phyloP scores from a whole-genome alignment of 2,888 invertebrate genomes.

The Pyrrhosoma nymphula region DNA sequence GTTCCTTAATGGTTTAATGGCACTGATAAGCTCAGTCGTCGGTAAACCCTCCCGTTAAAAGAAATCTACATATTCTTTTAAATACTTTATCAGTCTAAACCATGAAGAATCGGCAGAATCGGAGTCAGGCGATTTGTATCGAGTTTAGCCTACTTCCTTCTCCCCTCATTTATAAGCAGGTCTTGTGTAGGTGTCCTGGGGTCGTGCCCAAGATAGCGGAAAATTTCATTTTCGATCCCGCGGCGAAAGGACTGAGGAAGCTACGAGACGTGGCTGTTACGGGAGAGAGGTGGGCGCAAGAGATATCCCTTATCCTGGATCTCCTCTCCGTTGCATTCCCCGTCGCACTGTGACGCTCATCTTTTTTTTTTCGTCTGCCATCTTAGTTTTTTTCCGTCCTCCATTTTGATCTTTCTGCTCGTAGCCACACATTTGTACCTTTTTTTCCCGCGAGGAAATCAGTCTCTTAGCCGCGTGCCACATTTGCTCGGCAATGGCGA shows the following conservation, averaged over 20 bases:
- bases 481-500: background rate
- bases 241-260: background rate
- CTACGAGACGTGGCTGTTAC: background rate
- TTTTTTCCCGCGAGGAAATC: background rate
- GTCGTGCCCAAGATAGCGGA: background rate
- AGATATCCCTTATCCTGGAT: background rate
- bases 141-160: no score
- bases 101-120: no score
- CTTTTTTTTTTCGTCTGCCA: background rate
- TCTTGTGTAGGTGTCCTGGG: background rate
- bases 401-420: background rate
- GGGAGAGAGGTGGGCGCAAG: background rate
- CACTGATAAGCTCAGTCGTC: no score
- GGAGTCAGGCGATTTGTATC: no score
- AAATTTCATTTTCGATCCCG: background rate
- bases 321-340: background rate
- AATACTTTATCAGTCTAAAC: no score
- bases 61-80: no score
- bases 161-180: background rate
- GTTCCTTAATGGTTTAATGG: no score
- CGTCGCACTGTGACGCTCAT: background rate
- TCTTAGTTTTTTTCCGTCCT: background rate
- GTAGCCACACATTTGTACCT: background rate
- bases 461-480: constrained; percentile 15
- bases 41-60: no score